Evolutionary conservation across 2,888 invertebrate genomes (phyloP), one percentile per base, ranked within the genome.

Genomic region (Lasius fuliginosus): DNA sequence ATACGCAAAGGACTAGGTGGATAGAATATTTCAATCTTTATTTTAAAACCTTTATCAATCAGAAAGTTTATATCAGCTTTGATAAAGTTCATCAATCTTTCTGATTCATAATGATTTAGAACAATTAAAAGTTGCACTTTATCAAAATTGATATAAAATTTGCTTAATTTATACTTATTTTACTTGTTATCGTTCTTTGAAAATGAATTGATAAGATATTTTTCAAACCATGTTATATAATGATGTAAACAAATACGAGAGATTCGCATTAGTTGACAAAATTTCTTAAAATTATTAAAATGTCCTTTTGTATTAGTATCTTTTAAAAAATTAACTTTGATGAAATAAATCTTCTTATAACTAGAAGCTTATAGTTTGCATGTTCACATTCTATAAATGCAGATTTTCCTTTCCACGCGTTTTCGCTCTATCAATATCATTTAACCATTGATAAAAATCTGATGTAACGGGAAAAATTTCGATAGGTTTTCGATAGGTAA

Each of bases 361-460:
- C 36, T 46, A 46, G 3, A 53, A 53, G n/a, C 1, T n/a, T 49
- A 5, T 8, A 15, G 8, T 53, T 53, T 53, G n/a, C n/a, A 8
- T 53, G n/a, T 53, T 53, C 6, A 8, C 18, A 49, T 49, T 1
- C 33, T 36, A 12, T 36, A 23, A 60, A 23, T 36, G 46, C 23
- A 46, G 40, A 71, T 46, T 69, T 58, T 60, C 33, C 58, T 56
- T 58, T 56, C 42, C 68, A 23, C 23, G 33, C 77, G 42, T 30
- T 79, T 27, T 33, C 53, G 18, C 18, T 36, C 53, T 42, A 67
- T 36, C 23, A 53, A 53, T 67, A 33, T 79, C 71, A 36, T 49
- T 79, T 46, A 62, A 33, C 33, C 33, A 60, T 23, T 60, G 58
- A 71, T 46, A 69, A 71, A 62, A 46, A 79, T 79, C 79, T 71